These are phyloP conservation scores for Dascillus cervinus DNA, from an alignment of 2,888 invertebrate genomes.

Conservation along the genomic window DNA sequence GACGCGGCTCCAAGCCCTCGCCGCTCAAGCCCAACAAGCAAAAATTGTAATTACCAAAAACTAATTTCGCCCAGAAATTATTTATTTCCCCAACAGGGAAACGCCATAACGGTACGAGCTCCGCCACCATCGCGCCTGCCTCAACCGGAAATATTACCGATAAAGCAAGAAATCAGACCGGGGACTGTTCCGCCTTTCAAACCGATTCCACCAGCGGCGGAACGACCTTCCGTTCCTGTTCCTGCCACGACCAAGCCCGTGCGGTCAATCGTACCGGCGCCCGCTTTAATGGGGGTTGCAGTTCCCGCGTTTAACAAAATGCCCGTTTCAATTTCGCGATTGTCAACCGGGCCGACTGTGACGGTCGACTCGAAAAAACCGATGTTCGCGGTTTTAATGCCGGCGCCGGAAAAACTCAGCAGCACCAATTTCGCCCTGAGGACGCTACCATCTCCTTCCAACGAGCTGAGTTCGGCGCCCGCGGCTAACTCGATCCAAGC, in stretches of 20 bases:
- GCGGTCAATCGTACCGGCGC: slow-evolving; percentile 28
- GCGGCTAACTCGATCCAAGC: slow-evolving; percentile 31
- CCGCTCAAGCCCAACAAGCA: slow-evolving; percentile 25
- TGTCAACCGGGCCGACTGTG: slow-evolving; percentile 37
- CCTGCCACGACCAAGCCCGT: slow-evolving; percentile 2
- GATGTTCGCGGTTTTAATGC: slow-evolving; percentile 32
- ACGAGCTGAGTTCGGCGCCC: slow-evolving; percentile 19
- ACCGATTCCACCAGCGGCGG: slow-evolving; percentile 61
- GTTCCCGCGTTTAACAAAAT: slow-evolving; percentile 49
- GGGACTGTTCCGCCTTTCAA: slow-evolving; percentile 67
- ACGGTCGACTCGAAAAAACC: slow-evolving; percentile 25
- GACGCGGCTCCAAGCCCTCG: slow-evolving; percentile 31
- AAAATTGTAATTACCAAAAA: slow-evolving; percentile 17
- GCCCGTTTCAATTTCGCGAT: slow-evolving; percentile 51
- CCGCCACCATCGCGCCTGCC: no score
- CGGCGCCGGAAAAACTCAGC: slow-evolving; percentile 29
- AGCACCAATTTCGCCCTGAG: slow-evolving; percentile 31
- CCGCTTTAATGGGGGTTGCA: slow-evolving; percentile 40
- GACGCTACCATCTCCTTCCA: slow-evolving; percentile 28
- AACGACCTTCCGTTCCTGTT: slow-evolving; percentile 37
- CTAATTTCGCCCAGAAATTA: neutral
- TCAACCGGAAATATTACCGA: neutral
- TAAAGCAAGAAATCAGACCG: neutral
- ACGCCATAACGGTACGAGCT: slow-evolving; percentile 19
- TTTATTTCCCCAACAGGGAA: slow-evolving; percentile 21